phyloP scores from a whole-genome alignment of 2,888 invertebrate genomes.

The Drosophila anomelani region DNA sequence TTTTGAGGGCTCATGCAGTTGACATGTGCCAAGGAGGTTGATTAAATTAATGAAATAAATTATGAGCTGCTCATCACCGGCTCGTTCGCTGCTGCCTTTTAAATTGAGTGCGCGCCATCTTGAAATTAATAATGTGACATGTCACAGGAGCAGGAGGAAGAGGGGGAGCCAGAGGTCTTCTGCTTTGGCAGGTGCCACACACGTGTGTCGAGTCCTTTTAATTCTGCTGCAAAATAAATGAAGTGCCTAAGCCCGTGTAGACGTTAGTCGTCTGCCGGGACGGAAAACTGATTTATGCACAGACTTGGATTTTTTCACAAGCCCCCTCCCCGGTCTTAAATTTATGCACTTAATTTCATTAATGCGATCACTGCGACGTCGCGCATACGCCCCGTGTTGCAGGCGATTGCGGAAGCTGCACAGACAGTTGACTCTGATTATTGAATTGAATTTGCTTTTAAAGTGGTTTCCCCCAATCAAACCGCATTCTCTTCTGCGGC shows the following conservation, averaged over 20 bases:
- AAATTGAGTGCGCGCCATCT: conserved; percentile 78
- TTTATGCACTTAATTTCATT: conserved; percentile 62
- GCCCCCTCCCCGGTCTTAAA: conserved; percentile 29
- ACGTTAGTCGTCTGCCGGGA: conserved; percentile 30
- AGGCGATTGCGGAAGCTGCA: conserved; percentile 29
- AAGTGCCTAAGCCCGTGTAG: conserved; percentile 56
- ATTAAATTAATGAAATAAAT: conserved; percentile 81
- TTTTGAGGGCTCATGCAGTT: conserved; percentile 64
- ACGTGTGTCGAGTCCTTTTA: conserved; percentile 51
- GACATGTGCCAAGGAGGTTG: conserved; percentile 77
- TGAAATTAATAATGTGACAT: conserved; percentile 76
- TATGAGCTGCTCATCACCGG: conserved; percentile 64
- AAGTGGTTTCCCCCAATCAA: conserved; percentile 24
- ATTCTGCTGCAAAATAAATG: conserved; percentile 62
- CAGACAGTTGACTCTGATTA: conserved; percentile 40
- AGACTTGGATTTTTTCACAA: conserved; percentile 37
- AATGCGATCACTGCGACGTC: conserved; percentile 49
- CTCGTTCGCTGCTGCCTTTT: conserved; percentile 52
- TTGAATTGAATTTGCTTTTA: conserved; percentile 26
- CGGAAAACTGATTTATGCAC: conserved; percentile 57
- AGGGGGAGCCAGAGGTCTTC: not conserved
- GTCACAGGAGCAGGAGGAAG: conserved; percentile 8
- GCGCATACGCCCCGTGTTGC: conserved; percentile 54
- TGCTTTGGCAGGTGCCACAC: conserved; percentile 34
- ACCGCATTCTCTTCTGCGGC: conserved; percentile 28